Conservation (phyloP, 2,797 vertebrate genomes). For the Rousettus madagascariensis region DNA sequence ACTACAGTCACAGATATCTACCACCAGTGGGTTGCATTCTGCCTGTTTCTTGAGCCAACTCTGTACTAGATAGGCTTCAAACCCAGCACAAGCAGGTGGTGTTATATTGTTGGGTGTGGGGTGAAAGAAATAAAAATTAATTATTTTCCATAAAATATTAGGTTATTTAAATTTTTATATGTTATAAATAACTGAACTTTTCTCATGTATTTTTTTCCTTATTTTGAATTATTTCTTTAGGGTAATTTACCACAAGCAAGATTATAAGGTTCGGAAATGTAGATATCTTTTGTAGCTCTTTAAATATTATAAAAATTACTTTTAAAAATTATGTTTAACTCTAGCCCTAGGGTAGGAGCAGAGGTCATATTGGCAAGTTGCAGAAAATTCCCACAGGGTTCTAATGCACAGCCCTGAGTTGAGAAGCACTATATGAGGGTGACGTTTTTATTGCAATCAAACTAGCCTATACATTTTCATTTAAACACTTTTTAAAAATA, state of each 20-base stretch:
- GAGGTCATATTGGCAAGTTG: neutral
- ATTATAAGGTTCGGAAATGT: constrained; percentile 15
- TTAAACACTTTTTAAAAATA: neutral
- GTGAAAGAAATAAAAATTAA: neutral
- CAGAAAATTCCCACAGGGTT: neutral
- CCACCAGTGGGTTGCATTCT: neutral
- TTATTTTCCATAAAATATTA: neutral
- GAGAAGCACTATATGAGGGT: neutral
- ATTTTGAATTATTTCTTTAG: constrained; percentile 1
- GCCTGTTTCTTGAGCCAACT: neutral
- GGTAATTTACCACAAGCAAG: neutral
- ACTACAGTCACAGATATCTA: neutral
- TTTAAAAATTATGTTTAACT: neutral
- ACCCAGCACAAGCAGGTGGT: neutral
- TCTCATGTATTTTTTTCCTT: neutral
- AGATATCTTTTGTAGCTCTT: neutral
- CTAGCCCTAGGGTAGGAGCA: neutral
- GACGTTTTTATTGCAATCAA: neutral
- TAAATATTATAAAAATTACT: constrained; percentile 23
- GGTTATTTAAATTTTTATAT: constrained; percentile 25
- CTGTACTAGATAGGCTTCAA: neutral
- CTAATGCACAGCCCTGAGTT: neutral
- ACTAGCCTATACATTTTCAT: neutral
- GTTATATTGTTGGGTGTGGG: neutral
- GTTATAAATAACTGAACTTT: constrained; percentile 30